Percentiles rank a stretch among this genome's conserved stretches.
phyloP scores from a whole-genome alignment of 2,888 invertebrate genomes.

The Cacoxenus indagator region DNA sequence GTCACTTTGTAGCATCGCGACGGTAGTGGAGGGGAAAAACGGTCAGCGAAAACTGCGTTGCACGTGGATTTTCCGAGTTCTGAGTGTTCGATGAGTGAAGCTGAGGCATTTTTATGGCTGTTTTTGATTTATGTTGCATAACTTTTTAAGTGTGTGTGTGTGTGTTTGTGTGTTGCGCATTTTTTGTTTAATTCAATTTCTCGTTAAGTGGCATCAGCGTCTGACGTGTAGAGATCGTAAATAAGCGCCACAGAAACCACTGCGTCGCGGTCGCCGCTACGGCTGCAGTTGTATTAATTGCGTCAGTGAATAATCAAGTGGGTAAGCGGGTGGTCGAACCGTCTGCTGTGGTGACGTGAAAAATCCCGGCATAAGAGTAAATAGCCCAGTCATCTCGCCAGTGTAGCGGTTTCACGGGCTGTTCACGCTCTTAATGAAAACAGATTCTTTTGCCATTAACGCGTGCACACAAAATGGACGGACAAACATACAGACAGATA shows the following conservation, averaged over 20 bases:
- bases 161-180: neutral
- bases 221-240: constrained; percentile 9
- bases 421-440: constrained; percentile 53
- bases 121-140: constrained; percentile 54
- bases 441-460: constrained; percentile 64
- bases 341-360: no score
- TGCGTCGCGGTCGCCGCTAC: neutral
- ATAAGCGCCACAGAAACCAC: constrained; percentile 6
- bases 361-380: neutral
- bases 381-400: neutral
- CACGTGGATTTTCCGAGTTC: no score
- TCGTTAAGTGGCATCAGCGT: constrained; percentile 41
- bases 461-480: constrained; percentile 52
- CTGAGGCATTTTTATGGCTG: neutral
- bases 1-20: no score
- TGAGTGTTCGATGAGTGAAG: no score
- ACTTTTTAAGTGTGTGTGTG: constrained; percentile 35
- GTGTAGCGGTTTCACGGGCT: neutral
- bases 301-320: neutral
- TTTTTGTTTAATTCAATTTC: neutral
- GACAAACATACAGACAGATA: neutral
- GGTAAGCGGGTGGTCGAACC: no score
- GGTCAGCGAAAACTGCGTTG: no score
- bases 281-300: constrained; percentile 16
- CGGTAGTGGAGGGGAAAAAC: no score